phyloP scores from a whole-genome alignment of 1,140 invertebrate genomes.

The Batillaria attramentaria region DNA sequence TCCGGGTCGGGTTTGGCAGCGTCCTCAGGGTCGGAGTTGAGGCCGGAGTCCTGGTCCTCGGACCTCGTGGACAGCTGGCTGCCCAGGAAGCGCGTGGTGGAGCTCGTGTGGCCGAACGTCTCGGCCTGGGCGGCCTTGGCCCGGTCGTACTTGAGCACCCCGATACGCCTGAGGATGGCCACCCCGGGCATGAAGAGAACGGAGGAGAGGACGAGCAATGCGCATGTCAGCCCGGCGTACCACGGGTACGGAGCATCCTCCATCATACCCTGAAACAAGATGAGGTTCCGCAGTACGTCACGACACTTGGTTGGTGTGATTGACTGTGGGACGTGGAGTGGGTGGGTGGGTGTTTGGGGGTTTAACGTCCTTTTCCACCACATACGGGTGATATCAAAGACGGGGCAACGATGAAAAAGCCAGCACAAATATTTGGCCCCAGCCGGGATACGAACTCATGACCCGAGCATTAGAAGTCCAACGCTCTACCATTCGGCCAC shows the following conservation, averaged over 20 bases:
- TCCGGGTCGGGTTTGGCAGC: conserved; percentile 16
- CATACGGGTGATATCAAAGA: no score
- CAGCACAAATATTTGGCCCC: no score
- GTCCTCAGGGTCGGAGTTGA: conserved; percentile 46
- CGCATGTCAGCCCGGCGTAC: conserved; percentile 53
- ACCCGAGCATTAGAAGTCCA: no score
- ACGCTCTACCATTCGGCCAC: no score
- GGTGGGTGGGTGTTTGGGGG: no score
- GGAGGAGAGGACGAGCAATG: conserved; percentile 52
- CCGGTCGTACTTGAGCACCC: conserved; percentile 46
- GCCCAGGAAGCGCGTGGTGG: conserved; percentile 53
- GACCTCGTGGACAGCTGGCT: conserved; percentile 38
- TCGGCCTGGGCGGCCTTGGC: conserved; percentile 52
- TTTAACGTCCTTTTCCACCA: no score
- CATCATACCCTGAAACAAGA: conserved; percentile 52
- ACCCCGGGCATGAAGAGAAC: conserved; percentile 60
- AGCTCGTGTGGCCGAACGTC: conserved; percentile 49
- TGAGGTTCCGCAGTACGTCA: no score
- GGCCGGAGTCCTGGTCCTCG: conserved; percentile 51
- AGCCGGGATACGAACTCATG: no score
- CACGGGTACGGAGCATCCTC: conserved; percentile 53
- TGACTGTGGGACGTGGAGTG: no score
- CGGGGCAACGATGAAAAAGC: no score
- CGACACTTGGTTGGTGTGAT: no score
- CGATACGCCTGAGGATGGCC: conserved; percentile 54